Evolutionary conservation across 1,140 invertebrate genomes (phyloP).

Genomic region (Cecropterus lyciades): DNA sequence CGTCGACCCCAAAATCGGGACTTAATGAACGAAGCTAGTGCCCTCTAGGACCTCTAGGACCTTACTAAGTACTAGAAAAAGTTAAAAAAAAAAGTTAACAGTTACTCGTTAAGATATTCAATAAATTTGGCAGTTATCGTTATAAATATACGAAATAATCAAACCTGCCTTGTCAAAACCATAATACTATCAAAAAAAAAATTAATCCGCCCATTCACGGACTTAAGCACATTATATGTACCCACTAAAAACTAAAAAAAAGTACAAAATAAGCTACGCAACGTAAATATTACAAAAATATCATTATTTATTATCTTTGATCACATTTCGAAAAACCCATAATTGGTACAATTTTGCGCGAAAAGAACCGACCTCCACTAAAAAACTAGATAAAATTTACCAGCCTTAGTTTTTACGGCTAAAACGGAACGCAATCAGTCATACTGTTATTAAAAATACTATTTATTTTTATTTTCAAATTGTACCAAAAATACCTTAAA

Average conservation of each 20-base stretch:
- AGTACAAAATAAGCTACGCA: slow-evolving; percentile 66
- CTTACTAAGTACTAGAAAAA: slow-evolving; percentile 53
- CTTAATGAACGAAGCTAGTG: slow-evolving; percentile 32
- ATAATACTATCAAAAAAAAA: slow-evolving; percentile 61
- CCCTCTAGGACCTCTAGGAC: slow-evolving; percentile 37
- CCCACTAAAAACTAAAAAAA: slow-evolving; percentile 53
- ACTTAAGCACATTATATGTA: slow-evolving; percentile 60
- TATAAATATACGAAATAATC: slow-evolving; percentile 29
- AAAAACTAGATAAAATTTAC: slow-evolving; percentile 41
- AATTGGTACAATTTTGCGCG: slow-evolving; percentile 49
- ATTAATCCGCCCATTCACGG: slow-evolving; percentile 39
- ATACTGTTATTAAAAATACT: slow-evolving; percentile 39
- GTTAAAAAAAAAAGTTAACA: slow-evolving; percentile 45
- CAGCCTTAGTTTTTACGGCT: slow-evolving; percentile 36
- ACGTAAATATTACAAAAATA: slow-evolving; percentile 71
- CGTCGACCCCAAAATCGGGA: slow-evolving; percentile 39
- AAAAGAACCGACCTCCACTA: slow-evolving; percentile 23
- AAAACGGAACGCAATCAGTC: slow-evolving; percentile 34
- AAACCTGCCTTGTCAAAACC: slow-evolving; percentile 49
- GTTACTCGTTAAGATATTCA: slow-evolving; percentile 46
- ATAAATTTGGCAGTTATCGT: slow-evolving; percentile 59
- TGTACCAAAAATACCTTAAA: slow-evolving; percentile 42
- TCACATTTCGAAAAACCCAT: slow-evolving; percentile 61
- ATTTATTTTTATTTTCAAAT: slow-evolving; percentile 34
- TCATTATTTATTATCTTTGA: slow-evolving; percentile 52